A percentile compares a stretch with the other conserved stretches of the same genome.
phyloP scores from a whole-genome alignment of 2,113 vertebrate species.

The Callionymus lyra region DNA sequence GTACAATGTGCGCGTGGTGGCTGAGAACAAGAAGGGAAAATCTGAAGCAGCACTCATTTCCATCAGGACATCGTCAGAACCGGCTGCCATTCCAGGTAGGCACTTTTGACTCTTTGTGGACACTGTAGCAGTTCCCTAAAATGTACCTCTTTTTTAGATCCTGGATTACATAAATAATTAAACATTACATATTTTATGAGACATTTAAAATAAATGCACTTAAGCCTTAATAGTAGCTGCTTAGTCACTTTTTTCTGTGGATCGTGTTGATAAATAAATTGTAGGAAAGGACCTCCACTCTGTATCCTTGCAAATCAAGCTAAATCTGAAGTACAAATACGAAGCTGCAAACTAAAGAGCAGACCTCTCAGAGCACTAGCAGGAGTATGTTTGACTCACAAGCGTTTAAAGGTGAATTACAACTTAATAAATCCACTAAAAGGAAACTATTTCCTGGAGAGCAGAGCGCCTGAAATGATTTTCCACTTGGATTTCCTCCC shows the following conservation, averaged over 20 bases:
- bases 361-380: constrained; percentile 54
- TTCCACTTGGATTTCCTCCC: constrained; percentile 37
- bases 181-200: too few relatives aligned
- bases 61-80: constrained; percentile 80
- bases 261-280: too few relatives aligned
- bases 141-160: too few relatives aligned
- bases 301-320: too few relatives aligned
- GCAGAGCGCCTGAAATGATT: constrained; percentile 25
- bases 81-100: constrained; percentile 87
- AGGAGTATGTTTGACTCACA: constrained; percentile 8
- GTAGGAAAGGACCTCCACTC: too few relatives aligned
- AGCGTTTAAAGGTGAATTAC: constrained; percentile 27
- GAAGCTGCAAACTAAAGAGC: constrained; percentile 16
- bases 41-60: constrained; percentile 77
- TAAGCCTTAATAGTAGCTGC: too few relatives aligned
- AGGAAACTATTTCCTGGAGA: constrained; percentile 26
- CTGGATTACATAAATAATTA: too few relatives aligned
- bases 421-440: constrained; percentile 30
- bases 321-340: constrained; percentile 17
- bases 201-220: too few relatives aligned
- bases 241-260: too few relatives aligned
- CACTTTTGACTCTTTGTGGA: too few relatives aligned
- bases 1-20: constrained; percentile 85
- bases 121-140: too few relatives aligned
- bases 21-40: constrained; percentile 89